Percentiles rank a stretch among this genome's conserved stretches.
Evolutionary conservation across 2,888 invertebrate genomes (phyloP).

Genomic region (Trichopoda pennipes): DNA sequence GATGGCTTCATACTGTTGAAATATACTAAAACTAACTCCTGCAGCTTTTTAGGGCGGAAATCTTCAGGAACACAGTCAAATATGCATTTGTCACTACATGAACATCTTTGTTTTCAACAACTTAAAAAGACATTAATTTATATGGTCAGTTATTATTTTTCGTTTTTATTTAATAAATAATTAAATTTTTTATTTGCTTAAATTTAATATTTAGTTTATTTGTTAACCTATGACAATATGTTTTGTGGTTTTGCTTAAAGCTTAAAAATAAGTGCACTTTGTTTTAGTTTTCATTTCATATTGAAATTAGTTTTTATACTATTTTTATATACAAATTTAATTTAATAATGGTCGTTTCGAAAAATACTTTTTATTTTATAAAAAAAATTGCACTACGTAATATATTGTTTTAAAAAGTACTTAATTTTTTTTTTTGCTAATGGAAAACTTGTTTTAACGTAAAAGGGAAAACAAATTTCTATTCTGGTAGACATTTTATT

Average conservation of each 20-base stretch:
- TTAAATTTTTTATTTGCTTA: not conserved
- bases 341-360: slow-evolving; percentile 58
- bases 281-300: slow-evolving; percentile 10
- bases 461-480: slow-evolving; percentile 50
- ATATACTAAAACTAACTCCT: no score
- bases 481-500: slow-evolving; percentile 46
- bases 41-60: no score
- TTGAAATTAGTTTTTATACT: not conserved
- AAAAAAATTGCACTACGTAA: slow-evolving; percentile 35
- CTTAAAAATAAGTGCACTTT: slow-evolving; percentile 65
- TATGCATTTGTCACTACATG: no score
- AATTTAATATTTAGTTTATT: slow-evolving; percentile 36
- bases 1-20: no score
- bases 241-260: slow-evolving; percentile 58
- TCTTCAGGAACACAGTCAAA: no score
- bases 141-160: slow-evolving; percentile 17
- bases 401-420: slow-evolving; percentile 3
- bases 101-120: not conserved
- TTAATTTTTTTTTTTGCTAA: slow-evolving; percentile 26
- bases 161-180: slow-evolving; percentile 32
- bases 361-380: slow-evolving; percentile 42
- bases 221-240: slow-evolving; percentile 30
- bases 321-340: slow-evolving; percentile 45
- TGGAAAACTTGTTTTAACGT: slow-evolving; percentile 61
- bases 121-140: not conserved